A percentile compares a stretch with the other conserved stretches of the same genome.
phyloP scores from a whole-genome alignment of 64 coral and sea anemone genomes.

The Montipora sp. region DNA sequence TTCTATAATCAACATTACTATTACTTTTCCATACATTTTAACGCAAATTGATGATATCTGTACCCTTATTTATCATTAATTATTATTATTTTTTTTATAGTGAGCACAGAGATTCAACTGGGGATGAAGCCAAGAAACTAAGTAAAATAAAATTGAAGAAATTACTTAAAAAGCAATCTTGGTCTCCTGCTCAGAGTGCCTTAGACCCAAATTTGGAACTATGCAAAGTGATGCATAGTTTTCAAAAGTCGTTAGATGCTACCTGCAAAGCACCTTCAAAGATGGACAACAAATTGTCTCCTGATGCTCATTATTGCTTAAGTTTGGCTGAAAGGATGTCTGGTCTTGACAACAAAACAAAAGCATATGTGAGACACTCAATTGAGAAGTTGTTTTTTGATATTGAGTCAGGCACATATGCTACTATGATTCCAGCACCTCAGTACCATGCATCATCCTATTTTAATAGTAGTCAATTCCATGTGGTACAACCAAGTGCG shows the following conservation, averaged over 20 bases:
- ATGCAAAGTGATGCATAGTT: constrained; percentile 54
- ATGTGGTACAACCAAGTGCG: constrained; percentile 17
- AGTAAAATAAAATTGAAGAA: constrained; percentile 38
- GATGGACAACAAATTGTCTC: not conserved
- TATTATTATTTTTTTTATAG: not conserved
- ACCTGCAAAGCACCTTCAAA: not conserved
- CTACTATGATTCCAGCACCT: constrained; percentile 5
- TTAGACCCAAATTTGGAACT: constrained; percentile 58
- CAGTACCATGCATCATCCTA: constrained; percentile 27
- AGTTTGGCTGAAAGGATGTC: constrained; percentile 54
- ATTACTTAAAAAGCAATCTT: constrained; percentile 24
- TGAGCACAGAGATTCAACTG: constrained; percentile 20
- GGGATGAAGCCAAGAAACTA: not conserved
- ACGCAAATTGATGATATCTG: not conserved
- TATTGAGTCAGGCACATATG: constrained; percentile 56
- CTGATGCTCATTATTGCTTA: constrained; percentile 60
- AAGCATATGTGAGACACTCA: constrained; percentile 50
- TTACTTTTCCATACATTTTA: not conserved
- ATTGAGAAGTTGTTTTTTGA: constrained; percentile 71
- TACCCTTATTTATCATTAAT: not conserved
- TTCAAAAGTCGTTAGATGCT: constrained; percentile 62
- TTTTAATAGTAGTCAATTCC: constrained; percentile 17
- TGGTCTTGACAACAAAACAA: constrained; percentile 34
- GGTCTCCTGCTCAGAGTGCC: constrained; percentile 1
- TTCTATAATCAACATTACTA: not conserved